Evolutionary conservation across 2,113 vertebrate genomes (phyloP), one percentile per base, ranked within the genome.

Genomic region (Strix aluco): DNA sequence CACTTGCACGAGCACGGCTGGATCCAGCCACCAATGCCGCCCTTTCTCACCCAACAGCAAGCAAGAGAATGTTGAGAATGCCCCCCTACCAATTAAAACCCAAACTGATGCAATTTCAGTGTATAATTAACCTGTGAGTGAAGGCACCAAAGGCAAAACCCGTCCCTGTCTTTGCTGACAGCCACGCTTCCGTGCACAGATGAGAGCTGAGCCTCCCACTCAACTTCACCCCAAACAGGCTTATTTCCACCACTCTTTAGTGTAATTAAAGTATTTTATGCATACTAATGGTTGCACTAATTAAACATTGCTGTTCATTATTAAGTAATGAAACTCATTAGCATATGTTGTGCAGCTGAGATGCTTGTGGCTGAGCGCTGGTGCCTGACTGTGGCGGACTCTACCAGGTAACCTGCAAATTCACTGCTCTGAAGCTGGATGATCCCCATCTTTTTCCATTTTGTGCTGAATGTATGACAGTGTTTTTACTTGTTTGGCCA

Each of bases 241-340:
- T 73, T 29, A 0, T 66, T 58, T 72, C 90, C 81, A 42, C 49
- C 61, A 54, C 57, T 65, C 89, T 61, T 23, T 46, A 9, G 59
- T 42, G 80, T 63, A 74, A 93, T 94, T 66, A 72, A 73, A 81
- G 85, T 14, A 11, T 57, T 93, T 63, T 11, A 59, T 59, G 72
- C 54, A 66, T 22, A 12, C n/a, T 20, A 62, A 93, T 84, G 55
- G 67, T 17, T 19, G 55, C 44, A 5, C 83, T 96, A 96, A 97
- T 94, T 94, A 95, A 96, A 47, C 21, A 67, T 11, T 34, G 88
- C 81, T 83, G 74, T n/a, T 95, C 40, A 66, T 90, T 75, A 93
- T 93, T 88, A 86, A 95, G 63, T 81, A 90, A 96, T 44, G 75
- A 81, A 58, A 6, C 82, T 95, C 69, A 63, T 95, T 78, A 96